A percentile compares a stretch with the other conserved stretches of the same genome.
Conservation (phyloP, 1,140 invertebrate genomes). For the Melitaea cinxia region DNA sequence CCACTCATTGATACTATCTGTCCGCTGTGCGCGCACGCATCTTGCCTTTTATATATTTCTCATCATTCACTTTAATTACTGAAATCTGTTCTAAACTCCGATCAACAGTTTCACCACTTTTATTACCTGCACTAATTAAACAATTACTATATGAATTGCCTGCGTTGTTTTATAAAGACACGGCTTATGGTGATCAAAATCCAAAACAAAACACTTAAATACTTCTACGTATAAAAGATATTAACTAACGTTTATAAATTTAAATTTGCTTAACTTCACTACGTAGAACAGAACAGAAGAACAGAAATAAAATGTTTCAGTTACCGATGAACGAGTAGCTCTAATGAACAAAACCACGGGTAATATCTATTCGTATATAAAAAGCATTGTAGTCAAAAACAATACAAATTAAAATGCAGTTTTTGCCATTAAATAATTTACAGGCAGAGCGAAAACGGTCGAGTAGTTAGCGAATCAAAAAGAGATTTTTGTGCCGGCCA, state of each 20-base stretch:
- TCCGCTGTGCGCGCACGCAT: constrained; percentile 35
- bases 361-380: neutral
- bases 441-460: constrained; percentile 29
- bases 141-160: neutral
- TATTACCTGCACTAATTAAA: constrained; percentile 15
- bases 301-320: neutral
- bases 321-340: neutral
- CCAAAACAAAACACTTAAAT: too few relatives aligned
- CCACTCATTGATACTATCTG: constrained; percentile 40
- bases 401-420: constrained; percentile 34
- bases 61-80: constrained; percentile 46
- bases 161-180: too few relatives aligned
- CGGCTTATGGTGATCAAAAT: too few relatives aligned
- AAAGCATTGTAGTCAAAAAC: constrained; percentile 25
- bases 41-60: constrained; percentile 39
- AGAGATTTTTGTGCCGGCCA: constrained; percentile 46
- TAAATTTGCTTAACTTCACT: too few relatives aligned
- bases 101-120: constrained; percentile 33
- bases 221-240: neutral
- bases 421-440: constrained; percentile 20
- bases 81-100: constrained; percentile 26
- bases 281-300: too few relatives aligned
- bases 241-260: too few relatives aligned
- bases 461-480: constrained; percentile 35
- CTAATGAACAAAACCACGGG: neutral